Base-by-base conservation (phyloP, 37 sponge, comb jelly and placozoan genomes). In the Halisarca cf. caerulea region DNA sequence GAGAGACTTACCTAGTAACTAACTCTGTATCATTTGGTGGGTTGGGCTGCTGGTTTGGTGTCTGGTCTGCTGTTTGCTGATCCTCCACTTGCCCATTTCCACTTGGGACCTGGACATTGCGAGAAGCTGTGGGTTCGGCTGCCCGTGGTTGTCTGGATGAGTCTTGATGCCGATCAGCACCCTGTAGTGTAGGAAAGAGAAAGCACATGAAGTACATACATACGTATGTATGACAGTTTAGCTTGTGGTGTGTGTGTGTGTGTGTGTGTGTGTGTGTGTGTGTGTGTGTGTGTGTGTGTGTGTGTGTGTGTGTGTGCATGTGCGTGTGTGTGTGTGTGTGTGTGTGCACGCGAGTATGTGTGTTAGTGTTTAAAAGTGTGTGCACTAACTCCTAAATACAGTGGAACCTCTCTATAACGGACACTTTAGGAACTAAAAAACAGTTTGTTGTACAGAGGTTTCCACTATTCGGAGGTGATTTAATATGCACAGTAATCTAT, bases 11-110 rank as follows among this genome's bases (percentile, higher is more conserved):
- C 83, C 20, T 51, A 23, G 30, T 88, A 40, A 11, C 59, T 66
- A 68, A 53, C 38, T 82, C 17, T 66, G 51, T 21, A 36, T 51
- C n/a, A 61, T 74, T 66, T 82, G 92, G 80, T 92, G 88, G 62
- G 88, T 88, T 57, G 86, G 86, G 84, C 82, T 55, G 8, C 69
- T 64, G 33, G 41, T 51, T 32, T 40, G 32, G 0, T 23, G 24
- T 6, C 11, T 47, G 51, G 21, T 74, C 38, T 18, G 69, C 4
- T 68, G 35, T 34, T 4, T 27, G 30, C 24, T 74, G 77, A 25
- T 74, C 77, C 2, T 74, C 77, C 45, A 74, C 77, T 23, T 74
- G 77, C 2, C 77, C 77, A 41, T 74, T 74, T 20, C 77, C 77
- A 40, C 77, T 74, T 33, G 77, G 77, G 21, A 43, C 24, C 44